Base-by-base conservation (phyloP, 1,140 invertebrate species). In the Melipona quadrifasciata region DNA sequence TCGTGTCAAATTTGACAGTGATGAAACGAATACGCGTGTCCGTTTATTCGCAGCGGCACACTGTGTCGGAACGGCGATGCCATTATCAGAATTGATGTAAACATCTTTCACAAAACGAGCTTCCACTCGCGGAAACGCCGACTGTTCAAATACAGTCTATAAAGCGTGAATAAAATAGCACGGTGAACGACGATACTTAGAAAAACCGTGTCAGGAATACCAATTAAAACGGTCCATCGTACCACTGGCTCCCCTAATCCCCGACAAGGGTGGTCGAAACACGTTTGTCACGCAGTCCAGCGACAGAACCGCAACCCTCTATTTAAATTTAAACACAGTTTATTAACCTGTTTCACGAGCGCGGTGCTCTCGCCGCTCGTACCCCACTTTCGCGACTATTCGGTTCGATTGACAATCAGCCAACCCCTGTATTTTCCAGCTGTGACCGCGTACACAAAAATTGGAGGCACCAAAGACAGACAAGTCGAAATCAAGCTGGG, bases 281-380 rank as follows among this genome's bases (percentile, higher is more conserved):
- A 68, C 79, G 34, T 73, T 61, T 27, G 79, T 80, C 72, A 74
- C 57, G 31, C 57, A n/a, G 27, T 10, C 17, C 72, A 17, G 5
- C 19, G 24, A 10, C 24, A 53, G 19, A 75, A 76, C 72, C 72
- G n/a, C 61, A 57, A 74, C n/a, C 73, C 81, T 78, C 74, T 83
- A 70, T 83, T 83, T 83, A 77, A 78, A 77, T 77, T 83, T 78
- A 83, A 83, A 83, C 65, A 77, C 73, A 83, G 65, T 83, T 83
- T 83, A 83, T 83, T 83, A 83, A 57, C 74, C 64, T 70, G 74
- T 70, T 70, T 78, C 74, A 65, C n/a, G 65, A 53, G 11, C 10
- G 51, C 80, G 12, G 4, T 16, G 31, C 55, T 14, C n/a, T 19
- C 39, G 57, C 12, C 47, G n/a, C 80, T 81, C 51, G 57, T n/a